Percentiles rank a stretch among this genome's conserved stretches.
Evolutionary conservation across 1,140 invertebrate genomes (phyloP).

Genomic region (Ceratosolen fusciceps): DNA sequence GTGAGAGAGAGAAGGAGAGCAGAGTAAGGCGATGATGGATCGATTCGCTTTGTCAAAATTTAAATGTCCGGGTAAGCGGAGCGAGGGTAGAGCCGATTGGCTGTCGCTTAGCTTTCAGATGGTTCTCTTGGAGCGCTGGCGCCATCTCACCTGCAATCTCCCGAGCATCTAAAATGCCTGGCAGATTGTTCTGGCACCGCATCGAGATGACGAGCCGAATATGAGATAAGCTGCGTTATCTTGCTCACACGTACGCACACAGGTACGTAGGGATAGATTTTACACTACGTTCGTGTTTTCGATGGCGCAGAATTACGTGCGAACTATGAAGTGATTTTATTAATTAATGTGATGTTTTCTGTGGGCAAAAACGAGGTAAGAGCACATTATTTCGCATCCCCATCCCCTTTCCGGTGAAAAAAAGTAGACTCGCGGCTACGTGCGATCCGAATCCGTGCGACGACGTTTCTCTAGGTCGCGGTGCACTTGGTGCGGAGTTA

Average conservation of each 20-base stretch:
- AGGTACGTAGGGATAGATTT: neutral
- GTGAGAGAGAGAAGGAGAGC: neutral
- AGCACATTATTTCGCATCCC: neutral
- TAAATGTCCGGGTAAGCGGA: neutral
- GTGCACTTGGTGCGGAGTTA: slow-evolving; percentile 15
- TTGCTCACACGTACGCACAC: slow-evolving; percentile 13
- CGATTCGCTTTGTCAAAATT: neutral
- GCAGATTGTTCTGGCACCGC: slow-evolving; percentile 22
- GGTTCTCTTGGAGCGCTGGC: neutral
- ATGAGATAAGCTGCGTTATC: slow-evolving; percentile 27
- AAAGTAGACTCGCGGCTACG: neutral
- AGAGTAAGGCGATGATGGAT: neutral
- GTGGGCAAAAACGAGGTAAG: slow-evolving; percentile 67
- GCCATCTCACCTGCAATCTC: slow-evolving; percentile 22
- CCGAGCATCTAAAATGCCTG: neutral
- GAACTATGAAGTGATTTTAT: slow-evolving; percentile 56
- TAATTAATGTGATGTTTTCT: slow-evolving; percentile 71
- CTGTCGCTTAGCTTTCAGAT: slow-evolving; percentile 10
- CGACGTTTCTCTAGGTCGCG: neutral
- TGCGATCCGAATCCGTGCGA: neutral
- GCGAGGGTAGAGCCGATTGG: neutral
- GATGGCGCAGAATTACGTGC: slow-evolving; percentile 56
- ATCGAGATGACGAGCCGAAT: slow-evolving; percentile 5
- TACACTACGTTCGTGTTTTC: slow-evolving; percentile 43
- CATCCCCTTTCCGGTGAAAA: neutral